phyloP scores from a whole-genome alignment of 53 echinoderm and acorn worm species.

The Mesocentrotus franciscanus region DNA sequence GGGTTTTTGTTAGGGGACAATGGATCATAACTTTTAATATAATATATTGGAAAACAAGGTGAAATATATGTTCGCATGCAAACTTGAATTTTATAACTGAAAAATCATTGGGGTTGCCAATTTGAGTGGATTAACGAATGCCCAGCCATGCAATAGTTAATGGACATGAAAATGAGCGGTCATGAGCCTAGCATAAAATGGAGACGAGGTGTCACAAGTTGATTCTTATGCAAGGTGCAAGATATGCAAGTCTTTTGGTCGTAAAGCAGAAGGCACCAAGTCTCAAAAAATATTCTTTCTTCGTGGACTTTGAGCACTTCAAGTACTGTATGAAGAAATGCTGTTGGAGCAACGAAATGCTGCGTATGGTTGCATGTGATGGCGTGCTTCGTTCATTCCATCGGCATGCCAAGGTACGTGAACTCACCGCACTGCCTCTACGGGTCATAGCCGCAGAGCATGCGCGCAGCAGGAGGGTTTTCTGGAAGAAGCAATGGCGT shows the following conservation, averaged over 20 bases:
- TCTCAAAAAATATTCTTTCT: neutral
- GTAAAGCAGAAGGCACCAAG: neutral
- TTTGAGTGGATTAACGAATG: neutral
- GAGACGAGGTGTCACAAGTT: neutral
- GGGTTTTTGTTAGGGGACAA: neutral
- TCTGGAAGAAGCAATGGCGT: slow-evolving; percentile 42
- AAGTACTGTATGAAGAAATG: neutral
- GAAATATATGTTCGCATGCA: neutral
- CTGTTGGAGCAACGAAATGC: neutral
- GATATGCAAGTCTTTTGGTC: neutral
- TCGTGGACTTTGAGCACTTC: neutral
- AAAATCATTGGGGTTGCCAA: neutral
- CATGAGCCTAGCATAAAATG: neutral
- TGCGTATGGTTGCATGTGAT: slow-evolving; percentile 21
- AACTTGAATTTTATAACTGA: neutral
- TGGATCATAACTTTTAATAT: neutral
- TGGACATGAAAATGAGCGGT: neutral
- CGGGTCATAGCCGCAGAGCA: slow-evolving; percentile 79
- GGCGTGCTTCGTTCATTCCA: slow-evolving; percentile 31
- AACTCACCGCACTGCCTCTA: slow-evolving; percentile 79
- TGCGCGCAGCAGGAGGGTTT: slow-evolving; percentile 79
- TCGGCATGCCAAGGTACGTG: neutral
- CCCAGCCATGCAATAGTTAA: slow-evolving; percentile 19
- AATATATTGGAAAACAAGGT: neutral
- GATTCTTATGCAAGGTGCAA: neutral